These are phyloP conservation scores for Polyploca ridens DNA, from an alignment of 2,888 invertebrate genomes.

Conservation along the genomic window DNA sequence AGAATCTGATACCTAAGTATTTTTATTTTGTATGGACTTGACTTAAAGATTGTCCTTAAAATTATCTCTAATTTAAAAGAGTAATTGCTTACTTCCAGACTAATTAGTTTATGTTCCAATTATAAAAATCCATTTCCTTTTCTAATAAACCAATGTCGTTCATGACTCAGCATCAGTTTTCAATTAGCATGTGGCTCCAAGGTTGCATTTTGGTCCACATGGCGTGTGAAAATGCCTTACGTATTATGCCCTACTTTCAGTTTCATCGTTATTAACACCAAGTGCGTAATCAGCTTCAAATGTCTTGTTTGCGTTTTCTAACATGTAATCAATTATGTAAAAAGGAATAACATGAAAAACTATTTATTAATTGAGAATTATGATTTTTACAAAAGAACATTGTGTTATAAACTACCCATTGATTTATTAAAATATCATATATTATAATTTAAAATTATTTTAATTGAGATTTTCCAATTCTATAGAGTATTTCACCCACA, in stretches of 20 bases:
- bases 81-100: no score
- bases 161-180: conserved; percentile 40
- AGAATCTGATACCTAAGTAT: no score
- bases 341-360: conserved; percentile 2
- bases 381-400: not conserved
- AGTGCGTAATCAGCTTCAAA: conserved; percentile 37
- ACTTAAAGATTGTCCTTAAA: no score
- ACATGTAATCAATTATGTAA: conserved; percentile 16
- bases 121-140: not conserved
- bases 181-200: conserved; percentile 40
- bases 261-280: conserved; percentile 53
- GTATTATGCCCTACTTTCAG: conserved; percentile 63
- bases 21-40: no score
- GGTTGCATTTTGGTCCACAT: conserved; percentile 41
- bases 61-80: no score
- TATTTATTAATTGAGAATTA: not conserved
- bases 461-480: not conserved
- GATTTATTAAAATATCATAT: no score
- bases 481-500: not conserved
- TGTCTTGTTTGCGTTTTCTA: conserved; percentile 26
- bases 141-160: conserved; percentile 10
- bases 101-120: not conserved
- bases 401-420: not conserved
- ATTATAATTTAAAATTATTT: not conserved
- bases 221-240: conserved; percentile 62